Evolutionary conservation across 2,797 vertebrate genomes (phyloP).

Genomic region (Parauchenoglanis ngamensis): DNA sequence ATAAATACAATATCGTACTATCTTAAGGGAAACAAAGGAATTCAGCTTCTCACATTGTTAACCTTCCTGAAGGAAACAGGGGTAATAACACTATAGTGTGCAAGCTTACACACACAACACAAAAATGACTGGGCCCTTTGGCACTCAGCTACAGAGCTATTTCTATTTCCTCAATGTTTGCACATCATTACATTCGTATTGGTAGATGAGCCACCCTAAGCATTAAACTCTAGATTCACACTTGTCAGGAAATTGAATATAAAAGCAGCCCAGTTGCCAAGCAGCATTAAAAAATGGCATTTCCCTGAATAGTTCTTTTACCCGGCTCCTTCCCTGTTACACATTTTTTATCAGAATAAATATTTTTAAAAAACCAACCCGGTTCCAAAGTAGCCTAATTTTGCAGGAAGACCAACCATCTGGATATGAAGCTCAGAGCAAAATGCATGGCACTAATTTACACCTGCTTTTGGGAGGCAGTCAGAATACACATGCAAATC

Average conservation of each 20-base stretch:
- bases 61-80: not conserved
- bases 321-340: too few relatives aligned
- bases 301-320: not conserved
- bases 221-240: not conserved
- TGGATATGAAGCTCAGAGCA: not conserved
- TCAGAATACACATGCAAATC: not conserved
- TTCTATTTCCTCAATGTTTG: not conserved
- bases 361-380: not conserved
- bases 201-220: not conserved
- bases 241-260: not conserved
- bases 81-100: not conserved
- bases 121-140: not conserved
- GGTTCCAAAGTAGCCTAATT: not conserved
- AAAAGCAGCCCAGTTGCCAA: not conserved
- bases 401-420: not conserved
- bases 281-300: not conserved
- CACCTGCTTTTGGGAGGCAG: not conserved
- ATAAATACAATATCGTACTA: not conserved
- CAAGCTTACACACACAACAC: not conserved
- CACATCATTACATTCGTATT: not conserved
- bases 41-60: not conserved
- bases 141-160: not conserved
- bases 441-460: not conserved
- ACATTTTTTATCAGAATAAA: not conserved
- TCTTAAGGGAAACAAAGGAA: not conserved